Conservation (phyloP, 2,888 invertebrate genomes). For the Acanthosepion lycidas region DNA sequence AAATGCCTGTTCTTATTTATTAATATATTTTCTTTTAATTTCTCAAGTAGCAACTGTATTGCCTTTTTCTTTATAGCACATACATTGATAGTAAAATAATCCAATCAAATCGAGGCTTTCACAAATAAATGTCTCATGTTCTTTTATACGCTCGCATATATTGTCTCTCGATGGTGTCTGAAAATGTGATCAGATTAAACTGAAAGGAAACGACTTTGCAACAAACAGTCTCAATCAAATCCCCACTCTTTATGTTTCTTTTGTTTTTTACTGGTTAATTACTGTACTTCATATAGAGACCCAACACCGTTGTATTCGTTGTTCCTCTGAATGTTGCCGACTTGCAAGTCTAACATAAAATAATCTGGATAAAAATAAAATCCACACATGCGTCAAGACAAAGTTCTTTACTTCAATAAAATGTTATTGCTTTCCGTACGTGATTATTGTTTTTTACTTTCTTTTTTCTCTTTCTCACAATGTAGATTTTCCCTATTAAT, state of each 20-base stretch:
- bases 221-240: neutral
- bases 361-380: neutral
- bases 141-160: neutral
- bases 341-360: neutral
- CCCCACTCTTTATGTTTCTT: neutral
- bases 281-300: neutral
- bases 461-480: neutral
- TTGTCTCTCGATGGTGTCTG: neutral
- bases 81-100: neutral
- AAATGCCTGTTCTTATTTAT: neutral
- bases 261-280: neutral
- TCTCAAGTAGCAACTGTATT: neutral
- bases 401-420: neutral
- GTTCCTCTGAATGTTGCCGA: neutral
- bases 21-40: neutral
- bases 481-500: neutral
- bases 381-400: neutral
- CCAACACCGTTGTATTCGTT: neutral
- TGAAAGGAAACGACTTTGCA: neutral
- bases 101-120: neutral
- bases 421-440: neutral
- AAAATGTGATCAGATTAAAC: neutral
- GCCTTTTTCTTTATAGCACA: no score
- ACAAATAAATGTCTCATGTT: neutral
- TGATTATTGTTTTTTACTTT: neutral